Percentiles rank a stretch among this genome's conserved stretches.
These are phyloP conservation scores for Petrosia ficiformis DNA, from an alignment of 37 sponge, comb jelly and placozoan genomes.

Conservation along the genomic window DNA sequence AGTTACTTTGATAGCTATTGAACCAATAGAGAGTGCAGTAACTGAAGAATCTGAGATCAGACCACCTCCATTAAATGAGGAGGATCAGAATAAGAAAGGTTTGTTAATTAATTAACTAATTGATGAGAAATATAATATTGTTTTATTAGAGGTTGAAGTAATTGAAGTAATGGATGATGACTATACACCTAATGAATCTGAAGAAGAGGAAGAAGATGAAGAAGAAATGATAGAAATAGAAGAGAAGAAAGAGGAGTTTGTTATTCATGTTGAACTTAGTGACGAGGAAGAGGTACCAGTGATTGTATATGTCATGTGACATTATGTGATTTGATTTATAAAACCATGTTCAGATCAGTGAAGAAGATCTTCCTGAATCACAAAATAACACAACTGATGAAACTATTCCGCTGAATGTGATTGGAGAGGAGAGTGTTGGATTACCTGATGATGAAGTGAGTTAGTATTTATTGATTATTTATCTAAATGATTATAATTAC, in stretches of 20 bases:
- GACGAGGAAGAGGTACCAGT: conserved; percentile 2
- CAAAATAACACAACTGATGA: not conserved
- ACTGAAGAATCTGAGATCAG: too few species aligned
- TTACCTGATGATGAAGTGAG: conserved; percentile 54
- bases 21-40: conserved; percentile 7
- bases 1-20: not conserved
- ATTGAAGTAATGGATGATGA: conserved; percentile 6
- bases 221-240: conserved; percentile 7
- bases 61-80: too few species aligned
- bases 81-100: too few species aligned
- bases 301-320: not conserved
- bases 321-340: too few species aligned
- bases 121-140: not conserved
- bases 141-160: conserved; percentile 8
- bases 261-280: conserved; percentile 1
- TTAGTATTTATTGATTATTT: not conserved
- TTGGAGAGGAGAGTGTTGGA: conserved; percentile 9
- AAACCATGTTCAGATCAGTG: not conserved
- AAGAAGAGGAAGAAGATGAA: conserved; percentile 24
- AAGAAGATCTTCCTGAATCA: not conserved
- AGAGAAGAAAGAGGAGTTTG: conserved; percentile 6
- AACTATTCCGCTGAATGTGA: not conserved
- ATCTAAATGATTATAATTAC: not conserved
- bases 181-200: conserved; percentile 3
- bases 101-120: too few species aligned